A percentile compares a stretch with the other conserved stretches of the same genome.
Evolutionary conservation across 2,113 vertebrate genomes (phyloP).

Genomic region (Psilopogon haemacephalus): DNA sequence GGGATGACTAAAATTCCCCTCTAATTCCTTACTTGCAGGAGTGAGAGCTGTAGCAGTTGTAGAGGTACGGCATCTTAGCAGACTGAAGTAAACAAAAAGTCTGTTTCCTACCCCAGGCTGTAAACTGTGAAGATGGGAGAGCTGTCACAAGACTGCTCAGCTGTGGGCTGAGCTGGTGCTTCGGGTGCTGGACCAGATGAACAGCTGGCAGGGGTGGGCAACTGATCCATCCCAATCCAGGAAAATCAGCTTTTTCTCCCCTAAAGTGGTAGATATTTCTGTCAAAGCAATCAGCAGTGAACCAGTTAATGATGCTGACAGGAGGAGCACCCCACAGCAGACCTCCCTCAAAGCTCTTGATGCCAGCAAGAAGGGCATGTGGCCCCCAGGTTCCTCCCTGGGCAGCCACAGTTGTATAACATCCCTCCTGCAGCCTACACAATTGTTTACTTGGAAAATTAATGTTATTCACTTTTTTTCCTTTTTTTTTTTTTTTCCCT

Average conservation of each 20-base stretch:
- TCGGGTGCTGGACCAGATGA: neutral
- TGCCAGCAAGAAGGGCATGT: neutral
- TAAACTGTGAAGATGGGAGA: neutral
- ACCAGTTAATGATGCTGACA: neutral
- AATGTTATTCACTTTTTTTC: neutral
- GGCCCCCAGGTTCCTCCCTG: neutral
- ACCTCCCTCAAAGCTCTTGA: neutral
- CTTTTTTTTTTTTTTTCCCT: neutral
- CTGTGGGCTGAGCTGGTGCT: neutral
- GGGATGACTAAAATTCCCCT: neutral
- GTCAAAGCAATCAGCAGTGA: neutral
- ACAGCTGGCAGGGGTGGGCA: neutral
- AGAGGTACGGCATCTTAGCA: neutral
- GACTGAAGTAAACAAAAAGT: neutral
- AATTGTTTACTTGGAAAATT: conserved; percentile 26
- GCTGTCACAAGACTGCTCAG: neutral
- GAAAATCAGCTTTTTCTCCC: neutral
- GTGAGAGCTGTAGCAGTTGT: neutral
- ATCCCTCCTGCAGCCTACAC: neutral
- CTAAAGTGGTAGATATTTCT: neutral
- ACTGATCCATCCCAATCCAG: neutral
- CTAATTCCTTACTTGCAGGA: neutral
- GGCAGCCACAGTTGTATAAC: neutral
- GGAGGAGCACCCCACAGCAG: neutral
- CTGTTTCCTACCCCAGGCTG: neutral